phyloP scores from a whole-genome alignment of 2,113 vertebrate genomes.

The Heterotis niloticus region DNA sequence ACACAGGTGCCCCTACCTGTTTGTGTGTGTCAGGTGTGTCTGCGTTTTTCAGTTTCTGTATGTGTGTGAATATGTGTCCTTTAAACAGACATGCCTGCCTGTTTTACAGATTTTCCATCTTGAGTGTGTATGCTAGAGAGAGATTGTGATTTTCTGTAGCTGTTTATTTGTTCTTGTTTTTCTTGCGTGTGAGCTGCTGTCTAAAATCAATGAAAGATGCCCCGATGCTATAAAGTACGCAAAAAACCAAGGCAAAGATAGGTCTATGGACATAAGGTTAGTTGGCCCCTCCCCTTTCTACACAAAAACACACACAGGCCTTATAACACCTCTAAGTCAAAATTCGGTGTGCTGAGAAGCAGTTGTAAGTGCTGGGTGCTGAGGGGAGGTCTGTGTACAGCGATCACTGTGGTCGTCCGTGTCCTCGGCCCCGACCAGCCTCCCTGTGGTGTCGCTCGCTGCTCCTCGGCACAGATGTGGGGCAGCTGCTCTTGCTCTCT shows the following conservation, averaged over 20 bases:
- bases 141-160: too few species aligned
- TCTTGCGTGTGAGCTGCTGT: background rate
- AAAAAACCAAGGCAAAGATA: background rate
- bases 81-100: slow-evolving; percentile 15
- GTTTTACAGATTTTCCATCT: too few species aligned
- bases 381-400: background rate
- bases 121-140: too few species aligned
- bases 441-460: background rate
- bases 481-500: slow-evolving; percentile 30
- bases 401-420: background rate
- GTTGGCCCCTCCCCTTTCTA: background rate
- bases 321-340: too few species aligned
- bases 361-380: background rate
- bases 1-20: background rate
- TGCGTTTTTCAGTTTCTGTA: background rate
- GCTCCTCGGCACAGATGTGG: slow-evolving; percentile 18
- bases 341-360: background rate
- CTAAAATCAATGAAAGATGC: background rate
- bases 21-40: background rate
- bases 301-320: too few species aligned
- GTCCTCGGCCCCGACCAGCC: slow-evolving; percentile 7
- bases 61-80: slow-evolving; percentile 12
- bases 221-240: background rate
- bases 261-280: background rate
- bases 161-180: slow-evolving; percentile 1